Percentiles rank a stretch among this genome's conserved stretches.
Conservation (phyloP, 1,140 invertebrate species). For the Geopemphigus sp. region DNA sequence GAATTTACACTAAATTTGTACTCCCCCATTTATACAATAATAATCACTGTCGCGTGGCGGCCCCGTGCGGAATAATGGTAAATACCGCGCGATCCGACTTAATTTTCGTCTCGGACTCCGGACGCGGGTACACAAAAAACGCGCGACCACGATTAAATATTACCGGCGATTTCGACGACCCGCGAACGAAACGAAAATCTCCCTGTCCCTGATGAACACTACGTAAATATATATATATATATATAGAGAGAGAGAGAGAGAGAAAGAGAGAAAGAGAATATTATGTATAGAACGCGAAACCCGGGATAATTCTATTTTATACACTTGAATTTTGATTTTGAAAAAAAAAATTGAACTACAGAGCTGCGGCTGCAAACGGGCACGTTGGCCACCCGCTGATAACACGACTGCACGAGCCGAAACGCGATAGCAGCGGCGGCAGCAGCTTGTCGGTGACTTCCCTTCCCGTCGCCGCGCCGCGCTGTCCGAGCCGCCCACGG, state of each 20-base stretch:
- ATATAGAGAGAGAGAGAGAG: no score
- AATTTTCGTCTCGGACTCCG: not conserved
- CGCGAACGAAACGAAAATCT: not conserved
- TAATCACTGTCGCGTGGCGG: not conserved
- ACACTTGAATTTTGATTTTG: slow-evolving; percentile 16
- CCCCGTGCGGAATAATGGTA: slow-evolving; percentile 6
- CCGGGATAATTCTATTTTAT: not conserved
- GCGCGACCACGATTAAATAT: not conserved
- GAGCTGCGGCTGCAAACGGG: slow-evolving; percentile 48
- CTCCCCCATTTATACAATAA: slow-evolving; percentile 44
- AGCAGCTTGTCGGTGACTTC: slow-evolving; percentile 33
- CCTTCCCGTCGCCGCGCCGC: not conserved
- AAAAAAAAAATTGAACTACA: slow-evolving; percentile 31
- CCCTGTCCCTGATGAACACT: not conserved
- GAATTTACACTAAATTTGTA: slow-evolving; percentile 50
- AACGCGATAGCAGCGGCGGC: slow-evolving; percentile 41
- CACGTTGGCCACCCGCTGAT: slow-evolving; percentile 50
- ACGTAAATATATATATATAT: not conserved
- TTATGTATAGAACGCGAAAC: no score
- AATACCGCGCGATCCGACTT: not conserved
- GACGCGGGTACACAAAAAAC: not conserved
- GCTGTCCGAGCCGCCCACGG: not conserved
- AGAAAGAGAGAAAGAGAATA: no score
- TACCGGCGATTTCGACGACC: not conserved
- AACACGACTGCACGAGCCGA: slow-evolving; percentile 47